These are phyloP conservation scores for Furnarius figulus DNA, from an alignment of 2,113 vertebrate species.

Conservation along the genomic window DNA sequence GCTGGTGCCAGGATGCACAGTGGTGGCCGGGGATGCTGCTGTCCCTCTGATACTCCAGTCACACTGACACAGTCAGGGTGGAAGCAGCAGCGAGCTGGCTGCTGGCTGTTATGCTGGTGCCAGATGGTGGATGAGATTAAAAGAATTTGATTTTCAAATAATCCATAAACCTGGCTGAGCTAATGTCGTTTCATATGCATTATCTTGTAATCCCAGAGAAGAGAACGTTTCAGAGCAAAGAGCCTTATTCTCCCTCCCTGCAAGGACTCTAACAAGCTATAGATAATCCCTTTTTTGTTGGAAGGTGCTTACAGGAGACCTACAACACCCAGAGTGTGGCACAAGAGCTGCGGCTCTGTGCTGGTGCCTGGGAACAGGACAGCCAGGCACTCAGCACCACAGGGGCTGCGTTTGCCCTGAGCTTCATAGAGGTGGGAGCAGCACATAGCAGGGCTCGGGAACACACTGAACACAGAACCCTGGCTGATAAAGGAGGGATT, in stretches of 20 bases:
- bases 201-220: conserved; percentile 69
- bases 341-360: neutral
- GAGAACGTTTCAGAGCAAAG: conserved; percentile 50
- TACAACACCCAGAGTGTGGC: neutral
- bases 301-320: conserved; percentile 42
- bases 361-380: neutral
- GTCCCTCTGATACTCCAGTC: neutral
- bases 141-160: conserved; percentile 74
- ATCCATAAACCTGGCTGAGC: conserved; percentile 75
- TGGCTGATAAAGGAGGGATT: neutral
- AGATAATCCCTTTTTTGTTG: conserved; percentile 55
- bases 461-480: neutral
- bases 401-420: neutral
- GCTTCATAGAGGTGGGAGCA: neutral
- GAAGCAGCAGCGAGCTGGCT: conserved; percentile 14
- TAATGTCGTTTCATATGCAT: conserved; percentile 60
- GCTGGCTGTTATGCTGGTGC: neutral
- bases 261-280: conserved; percentile 55
- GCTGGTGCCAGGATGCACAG: neutral
- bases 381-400: neutral
- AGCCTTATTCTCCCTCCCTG: conserved; percentile 34
- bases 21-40: neutral
- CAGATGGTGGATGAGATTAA: conserved; percentile 77
- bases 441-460: neutral
- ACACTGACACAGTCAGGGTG: neutral